Evolutionary conservation across 1,140 invertebrate species (phyloP), one percentile per base, ranked within the genome.

Genomic region (Diplogasteroides magnus): DNA sequence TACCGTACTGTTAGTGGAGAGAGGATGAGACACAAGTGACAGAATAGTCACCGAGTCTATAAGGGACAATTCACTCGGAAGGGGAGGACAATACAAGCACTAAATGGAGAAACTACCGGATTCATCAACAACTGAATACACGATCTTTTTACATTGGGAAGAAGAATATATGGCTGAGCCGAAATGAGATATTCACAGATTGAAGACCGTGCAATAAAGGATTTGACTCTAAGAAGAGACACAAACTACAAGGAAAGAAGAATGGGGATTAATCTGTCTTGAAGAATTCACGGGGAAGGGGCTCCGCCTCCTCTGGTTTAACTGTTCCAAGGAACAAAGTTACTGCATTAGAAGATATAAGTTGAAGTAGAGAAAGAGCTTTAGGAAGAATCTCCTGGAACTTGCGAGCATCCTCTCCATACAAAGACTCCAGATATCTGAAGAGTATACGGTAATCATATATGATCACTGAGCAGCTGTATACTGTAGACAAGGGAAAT

Each of bases 401-500:
- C 26, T 63, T 31, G 11, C 28, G 32, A 6, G 69, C 69, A 55
- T 77, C 66, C 56, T 72, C 65, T 19, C 69, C 74, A 62, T 78
- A 72, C 26, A 74, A 60, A 25, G 77, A 79, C 68, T 79, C 76
- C 64, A 79, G 55, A 64, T 79, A 79, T 64, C 77, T 79, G 64
- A 14, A 78, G 73, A 11, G n/a, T n/a, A n/a, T n/a, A n/a, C n/a
- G n/a, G n/a, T n/a, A n/a, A n/a, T n/a, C n/a, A n/a, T n/a, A n/a
- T n/a, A n/a, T n/a, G n/a, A n/a, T n/a, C n/a, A n/a, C n/a, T n/a
- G n/a, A n/a, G n/a, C n/a, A n/a, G n/a, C n/a, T n/a, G n/a, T n/a
- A n/a, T n/a, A n/a, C n/a, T n/a, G n/a, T n/a, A n/a, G n/a, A n/a
- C n/a, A n/a, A n/a, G n/a, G n/a, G n/a, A n/a, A n/a, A n/a, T n/a